These are phyloP conservation scores for Talpa occidentalis DNA, from an alignment of 2,113 vertebrate genomes.

Conservation along the genomic window DNA sequence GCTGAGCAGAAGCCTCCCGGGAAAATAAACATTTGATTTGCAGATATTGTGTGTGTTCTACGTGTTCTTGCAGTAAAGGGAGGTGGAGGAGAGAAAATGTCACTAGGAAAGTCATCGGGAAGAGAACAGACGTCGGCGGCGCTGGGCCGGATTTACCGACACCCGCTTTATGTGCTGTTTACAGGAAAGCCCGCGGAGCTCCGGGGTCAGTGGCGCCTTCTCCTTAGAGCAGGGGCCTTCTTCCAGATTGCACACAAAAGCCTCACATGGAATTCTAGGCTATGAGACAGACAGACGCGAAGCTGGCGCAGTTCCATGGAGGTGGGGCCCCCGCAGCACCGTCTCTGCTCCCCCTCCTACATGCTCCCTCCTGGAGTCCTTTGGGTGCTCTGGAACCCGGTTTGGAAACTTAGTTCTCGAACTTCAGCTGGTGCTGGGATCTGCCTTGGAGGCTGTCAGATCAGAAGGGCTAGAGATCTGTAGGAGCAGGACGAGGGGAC, in stretches of 20 bases:
- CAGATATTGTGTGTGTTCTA: no score
- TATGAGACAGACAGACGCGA: neutral
- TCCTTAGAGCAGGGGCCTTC: neutral
- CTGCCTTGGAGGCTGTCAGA: neutral
- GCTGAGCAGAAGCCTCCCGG: no score
- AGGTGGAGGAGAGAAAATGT: no score
- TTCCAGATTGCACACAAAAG: neutral
- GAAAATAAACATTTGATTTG: no score
- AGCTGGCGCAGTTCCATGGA: neutral
- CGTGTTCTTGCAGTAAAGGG: no score
- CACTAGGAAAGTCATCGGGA: no score
- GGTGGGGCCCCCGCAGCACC: neutral
- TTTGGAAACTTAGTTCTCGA: neutral
- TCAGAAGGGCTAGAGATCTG: neutral
- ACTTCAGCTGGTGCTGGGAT: neutral
- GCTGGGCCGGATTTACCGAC: no score
- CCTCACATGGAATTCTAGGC: neutral
- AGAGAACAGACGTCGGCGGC: no score
- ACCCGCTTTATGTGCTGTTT: no score
- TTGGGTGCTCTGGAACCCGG: neutral
- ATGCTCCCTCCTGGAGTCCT: neutral
- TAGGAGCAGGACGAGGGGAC: neutral
- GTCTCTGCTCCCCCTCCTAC: neutral
- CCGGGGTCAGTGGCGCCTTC: no score
- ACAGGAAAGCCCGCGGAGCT: no score